Evolutionary conservation across 2,797 vertebrate genomes (phyloP).

Genomic region (Bradypodion pumilum): DNA sequence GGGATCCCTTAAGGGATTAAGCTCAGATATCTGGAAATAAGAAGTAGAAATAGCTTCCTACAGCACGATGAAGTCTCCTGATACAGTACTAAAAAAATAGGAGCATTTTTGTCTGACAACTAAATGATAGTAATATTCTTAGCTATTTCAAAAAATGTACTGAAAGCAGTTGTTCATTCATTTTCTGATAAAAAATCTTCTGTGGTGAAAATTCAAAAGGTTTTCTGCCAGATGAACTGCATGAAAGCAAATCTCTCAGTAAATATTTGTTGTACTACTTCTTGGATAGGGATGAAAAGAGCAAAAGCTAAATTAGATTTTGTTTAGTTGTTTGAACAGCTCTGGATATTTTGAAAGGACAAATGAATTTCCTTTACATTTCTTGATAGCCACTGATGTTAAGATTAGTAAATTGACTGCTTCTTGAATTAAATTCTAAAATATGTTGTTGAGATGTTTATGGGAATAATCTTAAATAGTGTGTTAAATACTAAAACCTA

Average conservation of each 20-base stretch:
- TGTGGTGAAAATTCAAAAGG: background rate
- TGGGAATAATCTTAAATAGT: background rate
- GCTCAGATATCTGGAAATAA: too few species aligned
- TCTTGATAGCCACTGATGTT: background rate
- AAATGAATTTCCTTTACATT: background rate
- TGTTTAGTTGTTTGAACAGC: background rate
- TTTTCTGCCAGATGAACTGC: conserved; percentile 2
- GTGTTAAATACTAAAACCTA: background rate
- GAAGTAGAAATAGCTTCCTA: too few species aligned
- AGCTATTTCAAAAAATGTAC: background rate
- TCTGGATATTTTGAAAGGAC: background rate
- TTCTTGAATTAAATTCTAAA: background rate
- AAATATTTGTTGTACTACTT: background rate
- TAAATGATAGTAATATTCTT: background rate
- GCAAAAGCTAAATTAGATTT: conserved; percentile 5
- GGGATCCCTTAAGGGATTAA: too few species aligned
- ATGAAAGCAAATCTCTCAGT: background rate
- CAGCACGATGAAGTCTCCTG: too few species aligned
- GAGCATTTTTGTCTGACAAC: background rate
- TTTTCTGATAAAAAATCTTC: background rate
- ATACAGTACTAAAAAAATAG: background rate
- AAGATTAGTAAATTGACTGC: background rate
- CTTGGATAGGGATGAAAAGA: background rate
- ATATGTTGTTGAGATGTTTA: background rate
- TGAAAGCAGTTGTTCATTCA: conserved; percentile 3